Conservation (phyloP, 2,888 invertebrate genomes). For the Andrena minutula region DNA sequence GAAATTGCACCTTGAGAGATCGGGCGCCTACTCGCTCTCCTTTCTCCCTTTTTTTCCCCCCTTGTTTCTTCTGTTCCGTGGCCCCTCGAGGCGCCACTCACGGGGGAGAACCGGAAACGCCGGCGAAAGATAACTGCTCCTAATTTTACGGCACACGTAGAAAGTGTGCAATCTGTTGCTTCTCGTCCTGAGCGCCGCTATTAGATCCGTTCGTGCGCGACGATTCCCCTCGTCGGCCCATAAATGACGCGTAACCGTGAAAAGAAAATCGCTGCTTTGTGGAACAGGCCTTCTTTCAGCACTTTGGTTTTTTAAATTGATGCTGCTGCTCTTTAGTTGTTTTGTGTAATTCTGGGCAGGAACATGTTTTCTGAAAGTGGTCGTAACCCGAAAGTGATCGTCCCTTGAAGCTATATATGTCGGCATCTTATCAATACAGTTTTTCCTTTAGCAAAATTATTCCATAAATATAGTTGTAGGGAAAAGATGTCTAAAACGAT, state of each 20-base stretch:
- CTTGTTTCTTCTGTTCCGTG: conserved; percentile 15
- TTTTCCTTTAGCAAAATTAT: too few relatives aligned
- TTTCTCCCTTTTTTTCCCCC: conserved; percentile 39
- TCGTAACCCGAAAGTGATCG: too few relatives aligned
- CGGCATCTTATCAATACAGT: too few relatives aligned
- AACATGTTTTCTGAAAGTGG: too few relatives aligned
- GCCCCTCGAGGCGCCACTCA: conserved; percentile 63
- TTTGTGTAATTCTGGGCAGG: neutral
- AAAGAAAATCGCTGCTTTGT: neutral
- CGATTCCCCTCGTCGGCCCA: neutral
- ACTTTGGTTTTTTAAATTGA: neutral
- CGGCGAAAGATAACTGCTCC: conserved; percentile 60
- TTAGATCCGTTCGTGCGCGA: conserved; percentile 15
- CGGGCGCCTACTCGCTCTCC: conserved; percentile 65
- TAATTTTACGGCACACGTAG: conserved; percentile 54
- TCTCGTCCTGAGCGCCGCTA: conserved; percentile 1
- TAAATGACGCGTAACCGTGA: conserved; percentile 26
- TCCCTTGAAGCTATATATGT: too few relatives aligned
- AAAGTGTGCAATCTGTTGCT: conserved; percentile 26
- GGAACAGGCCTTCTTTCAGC: neutral
- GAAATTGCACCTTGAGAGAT: conserved; percentile 71
- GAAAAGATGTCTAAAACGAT: too few relatives aligned
- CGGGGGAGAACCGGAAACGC: conserved; percentile 64
- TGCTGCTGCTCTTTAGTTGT: neutral
- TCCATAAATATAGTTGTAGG: too few relatives aligned